Evolutionary conservation across 2,113 vertebrate genomes (phyloP).

Genomic region (Forbesichthys papilliferus): DNA sequence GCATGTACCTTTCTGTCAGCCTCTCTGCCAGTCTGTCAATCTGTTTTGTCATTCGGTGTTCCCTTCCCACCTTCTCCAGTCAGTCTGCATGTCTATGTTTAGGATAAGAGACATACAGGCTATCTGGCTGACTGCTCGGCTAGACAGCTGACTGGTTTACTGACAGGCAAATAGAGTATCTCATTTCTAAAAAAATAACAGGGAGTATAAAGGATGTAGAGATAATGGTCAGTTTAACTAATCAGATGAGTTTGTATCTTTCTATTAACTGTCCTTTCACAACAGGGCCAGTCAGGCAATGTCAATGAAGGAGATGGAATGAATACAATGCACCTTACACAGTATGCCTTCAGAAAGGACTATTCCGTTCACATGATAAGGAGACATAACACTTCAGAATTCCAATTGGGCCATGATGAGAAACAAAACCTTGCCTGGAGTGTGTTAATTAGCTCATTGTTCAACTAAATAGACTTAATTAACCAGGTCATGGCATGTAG

Average conservation of each 20-base stretch:
- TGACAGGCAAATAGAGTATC: not conserved
- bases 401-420: conserved; percentile 46
- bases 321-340: conserved; percentile 62
- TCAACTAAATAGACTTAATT: conserved; percentile 66
- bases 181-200: conserved; percentile 4
- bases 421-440: conserved; percentile 33
- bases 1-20: not conserved
- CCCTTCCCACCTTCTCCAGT: not conserved
- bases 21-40: not conserved
- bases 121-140: not conserved
- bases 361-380: conserved; percentile 67
- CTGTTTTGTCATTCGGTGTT: too few relatives aligned
- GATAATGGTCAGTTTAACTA: not conserved
- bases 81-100: not conserved
- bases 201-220: conserved; percentile 5
- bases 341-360: conserved; percentile 63
- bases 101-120: not conserved
- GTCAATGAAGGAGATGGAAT: conserved; percentile 58
- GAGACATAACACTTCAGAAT: conserved; percentile 45
- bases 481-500: conserved; percentile 59
- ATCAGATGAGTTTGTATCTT: conserved; percentile 6
- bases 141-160: conserved; percentile 19
- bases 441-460: conserved; percentile 72
- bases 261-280: not conserved
- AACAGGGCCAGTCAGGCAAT: not conserved